phyloP scores from a whole-genome alignment of 2,797 vertebrate genomes.

The Phrynocephalus vlangalii region DNA sequence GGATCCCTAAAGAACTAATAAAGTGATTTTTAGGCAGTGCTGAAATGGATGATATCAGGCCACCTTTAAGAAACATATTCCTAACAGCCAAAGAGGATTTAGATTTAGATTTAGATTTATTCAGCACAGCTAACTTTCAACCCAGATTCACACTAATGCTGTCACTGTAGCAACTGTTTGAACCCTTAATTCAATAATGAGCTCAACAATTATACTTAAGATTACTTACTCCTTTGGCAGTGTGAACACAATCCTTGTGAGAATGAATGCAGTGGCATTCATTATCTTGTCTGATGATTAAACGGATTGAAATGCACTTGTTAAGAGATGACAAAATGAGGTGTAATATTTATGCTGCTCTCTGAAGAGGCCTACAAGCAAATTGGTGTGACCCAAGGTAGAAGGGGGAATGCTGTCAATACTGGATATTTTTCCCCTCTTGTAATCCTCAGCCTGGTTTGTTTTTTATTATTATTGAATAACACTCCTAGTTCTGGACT shows the following conservation, averaged over 20 bases:
- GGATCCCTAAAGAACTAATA: constrained; percentile 49
- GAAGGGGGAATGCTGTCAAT: constrained; percentile 59
- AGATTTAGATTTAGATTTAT: constrained; percentile 46
- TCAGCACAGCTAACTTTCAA: constrained; percentile 53
- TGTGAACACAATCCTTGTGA: constrained; percentile 55
- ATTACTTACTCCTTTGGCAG: constrained; percentile 58
- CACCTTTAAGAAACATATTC: constrained; percentile 26
- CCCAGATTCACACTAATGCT: constrained; percentile 47
- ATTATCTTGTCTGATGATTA: constrained; percentile 70
- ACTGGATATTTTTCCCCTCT: constrained; percentile 41
- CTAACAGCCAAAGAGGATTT: constrained; percentile 47
- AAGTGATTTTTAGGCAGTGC: constrained; percentile 48
- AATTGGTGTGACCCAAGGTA: constrained; percentile 57
- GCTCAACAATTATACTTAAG: constrained; percentile 65
- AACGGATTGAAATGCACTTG: constrained; percentile 45
- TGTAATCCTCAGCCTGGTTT: background rate
- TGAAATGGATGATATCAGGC: constrained; percentile 55
- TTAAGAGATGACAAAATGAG: constrained; percentile 54
- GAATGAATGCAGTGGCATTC: constrained; percentile 55
- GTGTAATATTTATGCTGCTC: constrained; percentile 61
- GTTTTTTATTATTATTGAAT: constrained; percentile 35
- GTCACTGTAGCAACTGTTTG: constrained; percentile 54
- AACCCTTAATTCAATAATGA: constrained; percentile 64
- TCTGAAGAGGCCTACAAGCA: constrained; percentile 43
- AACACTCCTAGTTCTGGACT: constrained; percentile 43